Evolutionary conservation across 2,888 invertebrate genomes (phyloP), one percentile per base, ranked within the genome.

Genomic region (Amblyteles armatorius): DNA sequence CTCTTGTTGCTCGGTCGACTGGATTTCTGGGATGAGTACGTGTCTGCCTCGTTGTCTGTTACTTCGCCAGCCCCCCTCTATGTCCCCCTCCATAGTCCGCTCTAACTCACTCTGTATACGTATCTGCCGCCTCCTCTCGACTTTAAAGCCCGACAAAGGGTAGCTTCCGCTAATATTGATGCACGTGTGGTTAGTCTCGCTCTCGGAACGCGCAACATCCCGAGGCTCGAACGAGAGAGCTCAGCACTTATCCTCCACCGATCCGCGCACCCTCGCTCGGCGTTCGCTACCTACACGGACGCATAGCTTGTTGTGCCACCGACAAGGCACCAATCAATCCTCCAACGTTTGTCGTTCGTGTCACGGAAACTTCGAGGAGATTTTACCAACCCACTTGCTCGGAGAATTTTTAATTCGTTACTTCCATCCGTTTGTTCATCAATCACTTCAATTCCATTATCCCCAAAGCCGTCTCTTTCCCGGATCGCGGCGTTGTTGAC

Each of bases 141-240:
- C 80, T 87, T 76, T 72, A 86, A 87, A 79, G 74, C 84, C 26
- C 80, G 78, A 87, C 87, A 87, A 88, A 87, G 83, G 78, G 57
- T 63, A 63, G 74, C 78, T 79, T 80, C 78, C 40, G 84, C 86
- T 86, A 83, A 88, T 88, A 88, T 88, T 88, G 88, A 87, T 85
- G 88, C 84, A 82, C 85, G 74, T 83, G 84, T 71, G 87, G 87
- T 84, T 83, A 83, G 67, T 68, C 79, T 57, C 83, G 78, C 52
- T 50, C 82, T 82, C 57, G 26, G 50, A 73, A 50, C 82, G 33
- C 83, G 63, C 63, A 63, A 60, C 63, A 80, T 78, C 67, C 81
- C 74, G 63, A 76, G 52, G 52, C 79, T 80, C 73, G 67, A 79
- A 67, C 48, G 74, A 76, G 29, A 33, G 48, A 67, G 60, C n/a